phyloP scores from a whole-genome alignment of 2,797 vertebrate genomes.

The Clarias platycephalus region DNA sequence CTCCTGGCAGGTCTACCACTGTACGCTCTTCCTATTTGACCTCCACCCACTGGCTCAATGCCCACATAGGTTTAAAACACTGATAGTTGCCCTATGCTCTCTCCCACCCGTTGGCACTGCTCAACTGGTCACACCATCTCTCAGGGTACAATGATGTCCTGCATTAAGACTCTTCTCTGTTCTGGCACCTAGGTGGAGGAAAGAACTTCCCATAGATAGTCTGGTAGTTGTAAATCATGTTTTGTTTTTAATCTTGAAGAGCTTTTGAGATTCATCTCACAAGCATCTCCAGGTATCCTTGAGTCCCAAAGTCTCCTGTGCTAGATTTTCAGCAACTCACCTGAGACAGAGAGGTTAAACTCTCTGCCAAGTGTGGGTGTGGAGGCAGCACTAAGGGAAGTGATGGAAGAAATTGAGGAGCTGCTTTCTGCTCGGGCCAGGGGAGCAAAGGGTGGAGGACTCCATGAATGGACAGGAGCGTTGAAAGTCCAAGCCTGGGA shows the following conservation, averaged over 20 bases:
- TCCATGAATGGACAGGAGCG: slow-evolving; percentile 89
- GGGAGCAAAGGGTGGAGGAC: slow-evolving; percentile 93
- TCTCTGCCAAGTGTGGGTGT: slow-evolving; percentile 93
- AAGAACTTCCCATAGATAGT: no score
- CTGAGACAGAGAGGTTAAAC: slow-evolving; percentile 71
- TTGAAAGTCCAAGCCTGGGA: slow-evolving; percentile 90
- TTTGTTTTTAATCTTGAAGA: not conserved
- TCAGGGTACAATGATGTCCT: no score
- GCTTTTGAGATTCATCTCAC: not conserved
- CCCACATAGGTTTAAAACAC: no score
- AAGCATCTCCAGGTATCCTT: not conserved
- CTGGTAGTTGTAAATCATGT: not conserved
- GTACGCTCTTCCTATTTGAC: no score
- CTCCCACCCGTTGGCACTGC: no score
- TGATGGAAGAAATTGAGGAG: slow-evolving; percentile 95
- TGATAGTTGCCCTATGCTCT: no score
- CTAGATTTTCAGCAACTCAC: slow-evolving; percentile 55
- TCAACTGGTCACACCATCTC: no score
- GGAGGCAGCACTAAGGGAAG: slow-evolving; percentile 92
- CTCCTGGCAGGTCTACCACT: no score
- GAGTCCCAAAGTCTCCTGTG: not conserved
- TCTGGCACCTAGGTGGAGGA: no score
- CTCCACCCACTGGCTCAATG: no score
- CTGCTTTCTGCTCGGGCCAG: slow-evolving; percentile 95
- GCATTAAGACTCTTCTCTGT: no score